Evolutionary conservation across 2,797 vertebrate genomes (phyloP), one percentile per base, ranked within the genome.

Genomic region (Cyprinodon diabolis): DNA sequence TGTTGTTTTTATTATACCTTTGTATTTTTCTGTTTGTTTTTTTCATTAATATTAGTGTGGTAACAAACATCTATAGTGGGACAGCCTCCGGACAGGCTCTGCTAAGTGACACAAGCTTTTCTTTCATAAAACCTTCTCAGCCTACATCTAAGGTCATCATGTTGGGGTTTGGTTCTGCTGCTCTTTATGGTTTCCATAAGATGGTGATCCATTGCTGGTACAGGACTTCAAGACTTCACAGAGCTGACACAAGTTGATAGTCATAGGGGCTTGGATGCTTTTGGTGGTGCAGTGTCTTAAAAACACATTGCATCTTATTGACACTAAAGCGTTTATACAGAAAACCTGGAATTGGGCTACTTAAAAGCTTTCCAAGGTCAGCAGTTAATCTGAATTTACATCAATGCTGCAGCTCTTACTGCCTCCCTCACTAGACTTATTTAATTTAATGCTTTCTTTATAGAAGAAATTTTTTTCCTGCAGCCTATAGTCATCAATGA

Each of bases 1-100:
- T 93, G 86, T 90, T 90, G 83, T 89, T 90, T 68, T 86, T 86
- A 86, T 90, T 87, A 83, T 80, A 75, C 65, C 88, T 90, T 87
- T 91, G 82, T 91, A 78, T 94, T 90, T 94, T 93, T 87, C 77
- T 84, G 13, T 23, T 69, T 47, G 52, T 25, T 67, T 85, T 30
- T 87, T 91, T 83, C 79, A 86, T 84, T 95, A 92, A 93, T 95
- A 90, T 94, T 93, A 91, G 92, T 92, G 93, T 95, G 91, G 94
- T 92, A 94, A 94, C 93, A 92, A 90, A 92, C 92, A 88, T 93
- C 84, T 87, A 78, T 87, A 76, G 89, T 69, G 91, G 93, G 92
- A 93, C 92, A 86, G 91, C 90, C 92, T 92, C 89, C 65, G 87
- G 91, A 93, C 89, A 92, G 91, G 91, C 91, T 91, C 94, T 92